Conservation (phyloP, 2,113 vertebrate species). For the Hypomesus transpacificus region DNA sequence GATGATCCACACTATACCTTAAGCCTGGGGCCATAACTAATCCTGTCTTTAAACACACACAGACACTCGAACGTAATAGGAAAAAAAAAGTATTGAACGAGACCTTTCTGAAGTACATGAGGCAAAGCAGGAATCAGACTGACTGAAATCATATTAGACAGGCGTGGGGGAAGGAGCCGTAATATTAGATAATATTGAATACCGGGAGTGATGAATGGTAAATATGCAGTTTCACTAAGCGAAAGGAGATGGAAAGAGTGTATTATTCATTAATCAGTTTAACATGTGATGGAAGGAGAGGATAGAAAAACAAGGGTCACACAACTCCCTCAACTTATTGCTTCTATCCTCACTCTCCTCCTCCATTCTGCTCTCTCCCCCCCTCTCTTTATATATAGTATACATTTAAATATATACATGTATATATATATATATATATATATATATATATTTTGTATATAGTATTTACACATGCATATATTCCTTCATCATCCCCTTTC, state of each 20-base stretch:
- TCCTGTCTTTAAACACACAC: conserved; percentile 56
- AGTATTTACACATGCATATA: not conserved
- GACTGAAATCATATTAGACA: conserved; percentile 18
- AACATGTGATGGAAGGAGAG: not conserved
- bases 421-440: too few relatives aligned
- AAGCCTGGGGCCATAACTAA: conserved; percentile 71
- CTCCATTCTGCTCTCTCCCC: conserved; percentile 28
- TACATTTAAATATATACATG: not conserved
- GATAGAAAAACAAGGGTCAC: not conserved
- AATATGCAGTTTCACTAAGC: conserved; percentile 1
- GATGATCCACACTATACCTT: conserved; percentile 71
- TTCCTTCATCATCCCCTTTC: conserved; percentile 1
- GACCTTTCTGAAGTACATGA: conserved; percentile 17
- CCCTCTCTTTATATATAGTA: not conserved
- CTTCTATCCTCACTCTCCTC: conserved; percentile 31
- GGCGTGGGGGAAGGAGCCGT: not conserved
- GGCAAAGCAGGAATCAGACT: conserved; percentile 15
- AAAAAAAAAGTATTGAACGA: not conserved
- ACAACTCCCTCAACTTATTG: conserved; percentile 17
- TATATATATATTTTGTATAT: too few relatives aligned
- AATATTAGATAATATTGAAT: conserved; percentile 8
- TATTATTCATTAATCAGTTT: not conserved
- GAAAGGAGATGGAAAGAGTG: conserved; percentile 1
- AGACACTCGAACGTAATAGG: conserved; percentile 9
- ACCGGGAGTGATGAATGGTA: not conserved